These are phyloP conservation scores for Urosaurus nigricauda DNA, from an alignment of 2,797 vertebrate genomes.

Conservation along the genomic window DNA sequence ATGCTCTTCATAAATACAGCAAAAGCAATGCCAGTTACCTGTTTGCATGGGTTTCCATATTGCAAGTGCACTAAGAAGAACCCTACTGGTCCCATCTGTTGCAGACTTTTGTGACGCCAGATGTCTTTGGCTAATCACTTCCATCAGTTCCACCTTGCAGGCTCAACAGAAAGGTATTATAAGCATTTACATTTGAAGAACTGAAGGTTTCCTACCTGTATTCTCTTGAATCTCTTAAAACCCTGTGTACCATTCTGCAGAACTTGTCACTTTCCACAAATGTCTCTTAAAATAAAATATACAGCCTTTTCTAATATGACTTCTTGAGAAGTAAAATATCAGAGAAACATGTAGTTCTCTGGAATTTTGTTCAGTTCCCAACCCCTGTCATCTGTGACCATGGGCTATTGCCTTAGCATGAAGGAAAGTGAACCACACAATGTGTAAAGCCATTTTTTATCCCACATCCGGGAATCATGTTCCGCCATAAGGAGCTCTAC, in stretches of 20 bases:
- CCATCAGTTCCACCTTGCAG: not conserved
- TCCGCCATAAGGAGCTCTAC: no score
- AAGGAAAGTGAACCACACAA: no score
- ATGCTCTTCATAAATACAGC: not conserved
- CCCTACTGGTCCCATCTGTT: not conserved
- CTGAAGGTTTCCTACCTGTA: not conserved
- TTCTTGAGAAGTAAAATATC: not conserved
- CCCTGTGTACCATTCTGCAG: not conserved
- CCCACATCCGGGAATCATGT: no score
- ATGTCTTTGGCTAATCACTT: not conserved
- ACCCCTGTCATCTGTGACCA: no score
- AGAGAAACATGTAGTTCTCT: not conserved
- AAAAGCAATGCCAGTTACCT: constrained; percentile 9
- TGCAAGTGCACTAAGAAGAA: not conserved
- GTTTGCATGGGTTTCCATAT: not conserved
- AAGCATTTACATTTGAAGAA: not conserved
- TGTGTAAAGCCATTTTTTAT: no score
- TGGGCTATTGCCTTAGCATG: no score
- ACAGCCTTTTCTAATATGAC: not conserved
- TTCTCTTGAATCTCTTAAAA: not conserved
- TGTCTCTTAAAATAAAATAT: not conserved
- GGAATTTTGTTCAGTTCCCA: no score
- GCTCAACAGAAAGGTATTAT: not conserved
- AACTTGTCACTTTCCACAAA: not conserved
- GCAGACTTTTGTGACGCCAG: not conserved